Evolutionary conservation across 2,888 invertebrate species (phyloP).

Genomic region (Eilema sororculum): DNA sequence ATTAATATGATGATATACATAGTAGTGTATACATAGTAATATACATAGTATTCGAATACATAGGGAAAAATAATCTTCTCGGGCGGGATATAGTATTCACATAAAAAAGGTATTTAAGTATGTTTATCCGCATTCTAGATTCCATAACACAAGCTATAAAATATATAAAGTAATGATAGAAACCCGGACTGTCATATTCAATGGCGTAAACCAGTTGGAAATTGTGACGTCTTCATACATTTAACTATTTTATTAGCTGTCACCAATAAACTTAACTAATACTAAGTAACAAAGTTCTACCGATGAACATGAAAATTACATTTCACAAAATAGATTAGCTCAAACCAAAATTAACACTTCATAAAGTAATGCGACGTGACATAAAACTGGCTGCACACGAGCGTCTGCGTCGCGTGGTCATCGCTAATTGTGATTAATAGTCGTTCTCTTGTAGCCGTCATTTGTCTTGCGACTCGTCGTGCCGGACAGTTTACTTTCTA

Average conservation of each 20-base stretch:
- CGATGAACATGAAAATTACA: constrained; percentile 20
- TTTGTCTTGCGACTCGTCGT: constrained; percentile 74
- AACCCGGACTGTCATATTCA: background rate
- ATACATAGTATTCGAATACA: too few relatives aligned
- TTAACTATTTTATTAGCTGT: background rate
- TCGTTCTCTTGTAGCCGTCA: constrained; percentile 68
- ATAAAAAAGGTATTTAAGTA: too few relatives aligned
- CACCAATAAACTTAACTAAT: background rate
- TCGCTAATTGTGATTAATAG: constrained; percentile 84
- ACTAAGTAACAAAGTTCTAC: constrained; percentile 14
- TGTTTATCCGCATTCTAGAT: too few relatives aligned
- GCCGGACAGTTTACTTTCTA: constrained; percentile 76
- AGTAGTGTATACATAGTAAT: too few relatives aligned
- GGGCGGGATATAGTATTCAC: too few relatives aligned
- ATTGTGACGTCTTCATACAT: background rate
- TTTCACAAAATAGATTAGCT: constrained; percentile 34
- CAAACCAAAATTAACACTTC: constrained; percentile 50
- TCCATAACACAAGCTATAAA: too few relatives aligned
- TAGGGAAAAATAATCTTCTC: too few relatives aligned
- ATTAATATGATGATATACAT: too few relatives aligned
- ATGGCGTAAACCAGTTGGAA: background rate
- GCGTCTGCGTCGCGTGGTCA: constrained; percentile 58
- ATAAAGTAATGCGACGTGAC: constrained; percentile 49
- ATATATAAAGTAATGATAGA: background rate
- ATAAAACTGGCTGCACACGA: constrained; percentile 57